phyloP scores from a whole-genome alignment of 2,888 invertebrate species.

The Trissolcus japonicus region DNA sequence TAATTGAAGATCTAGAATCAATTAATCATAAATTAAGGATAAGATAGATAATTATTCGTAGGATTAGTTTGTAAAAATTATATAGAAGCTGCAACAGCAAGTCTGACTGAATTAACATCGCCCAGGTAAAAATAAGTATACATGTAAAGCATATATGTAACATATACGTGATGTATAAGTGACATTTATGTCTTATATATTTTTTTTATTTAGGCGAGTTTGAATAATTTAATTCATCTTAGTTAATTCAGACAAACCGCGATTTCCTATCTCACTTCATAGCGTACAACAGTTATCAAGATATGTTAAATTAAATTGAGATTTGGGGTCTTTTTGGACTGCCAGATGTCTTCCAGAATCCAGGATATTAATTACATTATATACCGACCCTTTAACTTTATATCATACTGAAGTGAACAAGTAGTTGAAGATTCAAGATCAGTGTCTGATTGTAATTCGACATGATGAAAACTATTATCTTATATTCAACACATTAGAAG shows the following conservation, averaged over 20 bases:
- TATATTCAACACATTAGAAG: not conserved
- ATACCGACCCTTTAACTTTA: not conserved
- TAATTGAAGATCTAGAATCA: not conserved
- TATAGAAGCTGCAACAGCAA: not conserved
- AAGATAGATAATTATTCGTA: no score
- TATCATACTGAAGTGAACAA: not conserved
- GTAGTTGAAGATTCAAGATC: not conserved
- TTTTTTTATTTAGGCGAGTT: no score
- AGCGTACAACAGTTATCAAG: no score
- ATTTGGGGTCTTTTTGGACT: slow-evolving; percentile 24
- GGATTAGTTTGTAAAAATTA: no score
- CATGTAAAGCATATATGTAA: no score
- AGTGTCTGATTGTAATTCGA: slow-evolving; percentile 1
- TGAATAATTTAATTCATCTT: no score
- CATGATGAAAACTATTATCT: not conserved
- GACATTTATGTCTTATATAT: no score
- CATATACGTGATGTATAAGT: no score
- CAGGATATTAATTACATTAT: slow-evolving; percentile 67
- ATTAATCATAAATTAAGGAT: no score
- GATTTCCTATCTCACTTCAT: no score
- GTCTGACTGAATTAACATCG: not conserved
- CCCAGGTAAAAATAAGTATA: no score
- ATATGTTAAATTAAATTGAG: slow-evolving; percentile 8
- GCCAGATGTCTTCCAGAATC: slow-evolving; percentile 70
- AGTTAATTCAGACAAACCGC: no score